Percentiles rank a stretch among this genome's conserved stretches.
These are phyloP conservation scores for Phytoseiulus persimilis DNA, from an alignment of 2,888 invertebrate species.

Conservation along the genomic window DNA sequence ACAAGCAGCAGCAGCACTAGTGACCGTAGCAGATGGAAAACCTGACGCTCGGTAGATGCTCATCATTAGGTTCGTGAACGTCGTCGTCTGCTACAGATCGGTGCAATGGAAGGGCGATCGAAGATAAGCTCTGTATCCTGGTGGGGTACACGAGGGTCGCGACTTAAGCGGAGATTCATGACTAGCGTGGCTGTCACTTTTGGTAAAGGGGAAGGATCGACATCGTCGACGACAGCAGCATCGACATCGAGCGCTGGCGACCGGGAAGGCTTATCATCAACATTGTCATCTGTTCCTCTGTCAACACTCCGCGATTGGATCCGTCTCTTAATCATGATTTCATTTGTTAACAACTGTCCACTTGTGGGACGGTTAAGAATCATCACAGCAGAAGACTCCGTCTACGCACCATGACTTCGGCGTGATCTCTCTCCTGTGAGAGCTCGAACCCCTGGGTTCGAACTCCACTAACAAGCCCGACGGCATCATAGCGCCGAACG, in stretches of 20 bases:
- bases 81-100: background rate
- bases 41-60: background rate
- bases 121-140: background rate
- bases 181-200: constrained; percentile 5
- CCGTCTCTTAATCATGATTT: background rate
- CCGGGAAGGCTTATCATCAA: background rate
- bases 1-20: background rate
- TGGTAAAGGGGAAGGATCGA: background rate
- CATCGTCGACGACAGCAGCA: background rate
- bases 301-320: background rate
- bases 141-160: background rate
- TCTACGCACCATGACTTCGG: background rate
- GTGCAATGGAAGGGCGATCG: background rate
- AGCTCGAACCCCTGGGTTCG: background rate
- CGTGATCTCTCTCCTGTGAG: background rate
- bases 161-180: background rate
- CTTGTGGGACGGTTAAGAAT: background rate
- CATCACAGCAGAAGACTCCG: constrained; percentile 5
- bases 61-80: background rate
- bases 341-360: background rate
- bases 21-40: background rate
- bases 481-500: background rate
- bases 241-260: background rate
- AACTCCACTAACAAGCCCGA: background rate
- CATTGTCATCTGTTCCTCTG: background rate